These are phyloP conservation scores for Pecten maximus DNA, from an alignment of 2,888 invertebrate species.

Conservation along the genomic window DNA sequence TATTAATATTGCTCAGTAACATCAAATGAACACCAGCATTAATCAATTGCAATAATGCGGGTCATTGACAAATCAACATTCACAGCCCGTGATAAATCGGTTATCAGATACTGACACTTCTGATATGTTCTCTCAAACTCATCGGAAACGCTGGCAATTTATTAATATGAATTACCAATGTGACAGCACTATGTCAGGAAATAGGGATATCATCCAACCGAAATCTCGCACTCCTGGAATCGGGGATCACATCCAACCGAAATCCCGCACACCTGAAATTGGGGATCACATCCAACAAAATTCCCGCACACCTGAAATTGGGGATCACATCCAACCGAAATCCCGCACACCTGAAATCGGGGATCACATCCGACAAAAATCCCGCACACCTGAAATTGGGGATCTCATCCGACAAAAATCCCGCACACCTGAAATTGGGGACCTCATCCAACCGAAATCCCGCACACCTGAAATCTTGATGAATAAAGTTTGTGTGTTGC, in stretches of 20 bases:
- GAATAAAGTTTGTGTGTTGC: conserved; percentile 39
- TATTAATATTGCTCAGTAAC: no score
- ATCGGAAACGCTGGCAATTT: not conserved
- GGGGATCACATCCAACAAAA: no score
- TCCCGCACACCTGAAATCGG: conserved; percentile 31
- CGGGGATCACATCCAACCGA: conserved; percentile 38
- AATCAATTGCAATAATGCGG: no score
- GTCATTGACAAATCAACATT: conserved; percentile 39
- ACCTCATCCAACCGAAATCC: no score
- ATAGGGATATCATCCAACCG: conserved; percentile 36
- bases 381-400: not conserved
- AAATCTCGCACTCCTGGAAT: not conserved
- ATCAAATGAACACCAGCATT: no score
- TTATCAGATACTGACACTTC: conserved; percentile 32
- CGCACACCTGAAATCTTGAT: not conserved
- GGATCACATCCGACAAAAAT: no score
- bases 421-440: conserved; percentile 36
- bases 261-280: conserved; percentile 36
- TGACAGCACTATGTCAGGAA: conserved; percentile 25
- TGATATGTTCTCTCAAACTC: conserved; percentile 40
- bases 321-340: conserved; percentile 39
- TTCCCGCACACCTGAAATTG: not conserved
- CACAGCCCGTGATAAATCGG: not conserved
- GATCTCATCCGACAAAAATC: conserved; percentile 36
- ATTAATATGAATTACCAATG: conserved; percentile 47